A percentile compares a stretch with the other conserved stretches of the same genome.
phyloP scores from a whole-genome alignment of 2,888 invertebrate species.

The Leptopilina myrica region DNA sequence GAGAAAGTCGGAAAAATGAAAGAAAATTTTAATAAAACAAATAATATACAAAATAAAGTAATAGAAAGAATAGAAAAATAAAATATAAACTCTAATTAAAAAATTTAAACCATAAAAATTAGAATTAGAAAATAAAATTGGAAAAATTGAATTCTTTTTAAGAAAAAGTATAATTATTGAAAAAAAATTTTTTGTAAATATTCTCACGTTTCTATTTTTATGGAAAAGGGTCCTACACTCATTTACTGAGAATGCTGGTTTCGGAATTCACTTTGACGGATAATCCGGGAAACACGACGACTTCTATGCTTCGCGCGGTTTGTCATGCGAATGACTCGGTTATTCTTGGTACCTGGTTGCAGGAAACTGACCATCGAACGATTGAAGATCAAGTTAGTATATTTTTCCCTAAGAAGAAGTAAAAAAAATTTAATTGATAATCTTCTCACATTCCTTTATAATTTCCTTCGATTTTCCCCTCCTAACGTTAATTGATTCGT shows the following conservation, averaged over 20 bases:
- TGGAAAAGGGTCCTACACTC: slow-evolving; percentile 85
- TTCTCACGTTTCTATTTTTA: slow-evolving; percentile 14
- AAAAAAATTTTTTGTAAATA: slow-evolving; percentile 8
- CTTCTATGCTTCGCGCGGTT: slow-evolving; percentile 87
- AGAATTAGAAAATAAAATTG: too few species aligned
- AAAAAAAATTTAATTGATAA: neutral
- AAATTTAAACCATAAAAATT: too few species aligned
- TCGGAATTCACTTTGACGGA: slow-evolving; percentile 97
- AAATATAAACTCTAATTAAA: too few species aligned
- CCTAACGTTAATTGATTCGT: slow-evolving; percentile 60
- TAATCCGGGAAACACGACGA: slow-evolving; percentile 94
- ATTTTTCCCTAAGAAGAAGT: neutral
- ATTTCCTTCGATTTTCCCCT: neutral
- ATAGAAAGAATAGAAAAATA: too few species aligned
- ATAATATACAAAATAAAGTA: too few species aligned
- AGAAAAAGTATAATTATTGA: neutral
- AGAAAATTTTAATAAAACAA: too few species aligned
- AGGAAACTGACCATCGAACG: slow-evolving; percentile 96
- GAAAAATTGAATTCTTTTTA: too few species aligned
- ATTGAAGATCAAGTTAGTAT: slow-evolving; percentile 96
- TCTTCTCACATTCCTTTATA: neutral
- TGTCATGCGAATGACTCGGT: slow-evolving; percentile 94
- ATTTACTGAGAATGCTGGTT: slow-evolving; percentile 92
- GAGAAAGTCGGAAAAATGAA: too few species aligned
- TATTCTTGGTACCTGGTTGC: slow-evolving; percentile 95